Conservation (phyloP, 1,140 invertebrate species). For the Whitmania pigra region DNA sequence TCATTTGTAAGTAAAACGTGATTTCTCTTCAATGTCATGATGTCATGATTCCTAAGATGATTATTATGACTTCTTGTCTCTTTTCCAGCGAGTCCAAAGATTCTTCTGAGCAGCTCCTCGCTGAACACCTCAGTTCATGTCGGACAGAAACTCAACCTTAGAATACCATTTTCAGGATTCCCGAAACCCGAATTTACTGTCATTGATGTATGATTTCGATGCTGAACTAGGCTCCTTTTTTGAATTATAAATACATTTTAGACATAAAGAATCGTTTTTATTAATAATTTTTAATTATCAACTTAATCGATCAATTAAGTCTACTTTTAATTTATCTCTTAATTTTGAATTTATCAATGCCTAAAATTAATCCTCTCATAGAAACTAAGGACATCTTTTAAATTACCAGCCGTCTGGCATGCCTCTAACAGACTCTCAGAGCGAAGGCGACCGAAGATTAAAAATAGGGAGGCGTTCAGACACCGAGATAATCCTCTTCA, state of each 20-base stretch:
- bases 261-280: too few species aligned
- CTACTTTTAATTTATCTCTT: too few species aligned
- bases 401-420: background rate
- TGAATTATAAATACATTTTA: too few species aligned
- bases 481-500: background rate
- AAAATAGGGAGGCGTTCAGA: background rate
- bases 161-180: slow-evolving; percentile 1
- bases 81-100: background rate
- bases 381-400: background rate
- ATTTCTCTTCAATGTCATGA: background rate
- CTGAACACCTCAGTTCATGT: background rate
- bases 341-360: too few species aligned
- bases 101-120: background rate
- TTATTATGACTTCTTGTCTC: background rate
- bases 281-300: too few species aligned
- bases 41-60: background rate
- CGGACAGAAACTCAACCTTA: background rate
- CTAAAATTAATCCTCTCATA: background rate
- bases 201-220: background rate
- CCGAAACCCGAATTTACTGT: background rate
- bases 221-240: too few species aligned
- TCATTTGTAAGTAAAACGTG: too few species aligned
- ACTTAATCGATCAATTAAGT: too few species aligned
- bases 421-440: too few species aligned
- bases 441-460: too few species aligned